phyloP scores from a whole-genome alignment of 92 coral and sea anemone genomes.

The Paramuricea clavata region DNA sequence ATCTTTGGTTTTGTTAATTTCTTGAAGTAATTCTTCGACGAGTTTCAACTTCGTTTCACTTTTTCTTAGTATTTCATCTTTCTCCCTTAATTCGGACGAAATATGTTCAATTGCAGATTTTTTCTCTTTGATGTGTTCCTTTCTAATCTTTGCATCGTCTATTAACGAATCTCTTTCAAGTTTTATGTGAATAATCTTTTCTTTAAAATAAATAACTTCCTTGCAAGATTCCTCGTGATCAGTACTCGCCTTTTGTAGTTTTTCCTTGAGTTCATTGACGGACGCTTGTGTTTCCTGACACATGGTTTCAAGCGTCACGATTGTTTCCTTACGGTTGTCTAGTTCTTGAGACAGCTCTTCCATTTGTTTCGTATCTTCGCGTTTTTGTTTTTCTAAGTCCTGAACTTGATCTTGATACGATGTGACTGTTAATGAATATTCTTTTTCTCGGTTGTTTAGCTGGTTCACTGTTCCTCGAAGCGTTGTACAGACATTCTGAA shows the following conservation, averaged over 20 bases:
- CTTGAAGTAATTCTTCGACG: background rate
- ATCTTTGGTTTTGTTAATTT: constrained; percentile 23
- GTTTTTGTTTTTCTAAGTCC: background rate
- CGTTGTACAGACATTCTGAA: background rate
- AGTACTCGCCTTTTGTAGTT: background rate
- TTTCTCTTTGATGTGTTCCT: background rate
- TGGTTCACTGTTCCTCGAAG: background rate
- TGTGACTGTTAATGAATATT: background rate
- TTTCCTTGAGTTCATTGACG: background rate
- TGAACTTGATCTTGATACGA: background rate
- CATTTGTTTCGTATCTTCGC: background rate
- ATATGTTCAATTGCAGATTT: background rate
- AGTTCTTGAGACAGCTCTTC: constrained; percentile 12
- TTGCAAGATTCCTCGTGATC: constrained; percentile 1
- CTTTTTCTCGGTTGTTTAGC: background rate
- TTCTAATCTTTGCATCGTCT: background rate
- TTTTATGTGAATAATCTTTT: background rate
- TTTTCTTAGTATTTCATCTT: constrained; percentile 12
- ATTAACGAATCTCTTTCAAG: constrained; percentile 17
- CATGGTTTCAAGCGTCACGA: background rate
- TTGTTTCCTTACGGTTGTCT: background rate
- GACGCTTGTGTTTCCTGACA: constrained; percentile 3
- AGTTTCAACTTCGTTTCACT: constrained; percentile 17
- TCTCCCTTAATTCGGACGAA: background rate
- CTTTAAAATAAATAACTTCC: background rate